Conservation (phyloP, 2,888 invertebrate genomes). For the Eremobia ochroleuca region DNA sequence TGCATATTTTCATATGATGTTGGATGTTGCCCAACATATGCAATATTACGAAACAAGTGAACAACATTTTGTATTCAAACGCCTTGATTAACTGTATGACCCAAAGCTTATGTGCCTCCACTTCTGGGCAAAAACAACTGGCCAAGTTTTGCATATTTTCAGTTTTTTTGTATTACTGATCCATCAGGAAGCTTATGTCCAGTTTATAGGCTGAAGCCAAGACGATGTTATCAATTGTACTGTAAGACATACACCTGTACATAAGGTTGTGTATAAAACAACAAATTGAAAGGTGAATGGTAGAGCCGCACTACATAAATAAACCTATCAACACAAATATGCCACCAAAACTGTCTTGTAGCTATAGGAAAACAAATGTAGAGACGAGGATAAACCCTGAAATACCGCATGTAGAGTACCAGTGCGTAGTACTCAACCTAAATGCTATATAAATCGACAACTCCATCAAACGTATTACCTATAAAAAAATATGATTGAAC, state of each 20-base stretch:
- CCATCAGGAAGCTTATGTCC: not conserved
- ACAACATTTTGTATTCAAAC: not conserved
- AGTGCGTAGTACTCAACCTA: slow-evolving; percentile 34
- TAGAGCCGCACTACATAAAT: not conserved
- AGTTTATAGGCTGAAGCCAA: not conserved
- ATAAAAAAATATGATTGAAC: slow-evolving; percentile 52
- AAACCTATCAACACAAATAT: slow-evolving; percentile 1
- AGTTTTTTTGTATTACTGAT: not conserved
- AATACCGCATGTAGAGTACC: slow-evolving; percentile 10
- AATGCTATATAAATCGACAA: slow-evolving; percentile 35
- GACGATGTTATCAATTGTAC: slow-evolving; percentile 1
- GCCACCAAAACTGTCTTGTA: slow-evolving; percentile 11
- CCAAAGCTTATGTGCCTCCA: not conserved
- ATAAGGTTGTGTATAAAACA: slow-evolving; percentile 9
- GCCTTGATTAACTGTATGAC: not conserved
- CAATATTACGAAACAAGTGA: not conserved
- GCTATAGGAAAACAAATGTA: slow-evolving; percentile 34
- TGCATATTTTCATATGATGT: not conserved
- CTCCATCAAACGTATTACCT: slow-evolving; percentile 38
- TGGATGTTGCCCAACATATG: not conserved
- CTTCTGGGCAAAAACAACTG: not conserved
- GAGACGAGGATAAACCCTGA: slow-evolving; percentile 37
- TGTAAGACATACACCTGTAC: not conserved
- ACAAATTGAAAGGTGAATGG: slow-evolving; percentile 4
- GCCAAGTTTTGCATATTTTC: not conserved